phyloP scores from a whole-genome alignment of 1,140 invertebrate genomes.

The Drosophila sproati region DNA sequence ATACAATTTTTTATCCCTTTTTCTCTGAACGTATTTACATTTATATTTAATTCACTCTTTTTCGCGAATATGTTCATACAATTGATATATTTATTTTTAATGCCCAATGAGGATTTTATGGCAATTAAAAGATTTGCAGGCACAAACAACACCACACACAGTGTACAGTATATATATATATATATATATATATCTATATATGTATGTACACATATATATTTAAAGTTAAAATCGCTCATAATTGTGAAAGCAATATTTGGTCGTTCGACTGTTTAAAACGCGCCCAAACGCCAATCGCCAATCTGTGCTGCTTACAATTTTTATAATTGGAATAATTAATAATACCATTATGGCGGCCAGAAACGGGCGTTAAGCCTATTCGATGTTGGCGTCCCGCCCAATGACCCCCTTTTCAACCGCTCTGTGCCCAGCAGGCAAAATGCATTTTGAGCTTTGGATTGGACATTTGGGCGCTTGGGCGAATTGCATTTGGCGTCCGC shows the following conservation, averaged over 20 bases:
- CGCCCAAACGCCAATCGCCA: slow-evolving; percentile 64
- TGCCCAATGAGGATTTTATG: slow-evolving; percentile 79
- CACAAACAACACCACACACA: slow-evolving; percentile 13
- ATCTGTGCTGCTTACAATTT: slow-evolving; percentile 79
- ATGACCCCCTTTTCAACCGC: not conserved
- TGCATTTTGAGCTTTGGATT: slow-evolving; percentile 41
- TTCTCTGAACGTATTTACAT: slow-evolving; percentile 7
- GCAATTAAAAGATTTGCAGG: slow-evolving; percentile 78
- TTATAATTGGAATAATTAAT: slow-evolving; percentile 84
- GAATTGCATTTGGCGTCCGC: slow-evolving; percentile 26
- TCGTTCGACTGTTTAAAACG: slow-evolving; percentile 55
- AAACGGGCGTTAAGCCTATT: slow-evolving; percentile 80
- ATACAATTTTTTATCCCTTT: slow-evolving; percentile 22
- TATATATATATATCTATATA: slow-evolving; percentile 11
- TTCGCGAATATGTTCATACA: slow-evolving; percentile 28
- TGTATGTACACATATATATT: slow-evolving; percentile 19
- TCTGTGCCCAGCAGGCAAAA: not conserved
- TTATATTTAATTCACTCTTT: slow-evolving; percentile 14
- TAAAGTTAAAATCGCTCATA: slow-evolving; percentile 62
- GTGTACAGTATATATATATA: not conserved
- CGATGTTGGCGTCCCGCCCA: slow-evolving; percentile 33
- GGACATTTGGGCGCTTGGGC: slow-evolving; percentile 19
- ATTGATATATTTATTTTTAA: slow-evolving; percentile 79
- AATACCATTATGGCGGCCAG: slow-evolving; percentile 76
- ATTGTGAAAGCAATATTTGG: slow-evolving; percentile 67